Conservation (phyloP, 2,888 invertebrate genomes). For the Ectropis crepuscularia region DNA sequence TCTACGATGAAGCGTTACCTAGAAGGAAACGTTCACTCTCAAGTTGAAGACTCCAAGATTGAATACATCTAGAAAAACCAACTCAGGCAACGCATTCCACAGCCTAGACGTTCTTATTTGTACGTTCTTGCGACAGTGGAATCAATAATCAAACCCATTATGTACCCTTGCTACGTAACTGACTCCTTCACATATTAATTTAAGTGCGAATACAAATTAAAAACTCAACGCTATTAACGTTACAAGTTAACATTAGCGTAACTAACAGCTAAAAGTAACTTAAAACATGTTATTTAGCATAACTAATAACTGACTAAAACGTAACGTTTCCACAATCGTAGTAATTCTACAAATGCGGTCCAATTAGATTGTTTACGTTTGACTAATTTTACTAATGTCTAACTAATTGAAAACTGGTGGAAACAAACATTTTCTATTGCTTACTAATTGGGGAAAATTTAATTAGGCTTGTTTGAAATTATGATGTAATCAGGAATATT, state of each 20-base stretch:
- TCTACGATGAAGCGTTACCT: no score
- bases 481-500: not conserved
- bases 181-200: no score
- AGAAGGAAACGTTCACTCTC: no score
- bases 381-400: constrained; percentile 16
- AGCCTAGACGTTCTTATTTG: no score
- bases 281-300: not conserved
- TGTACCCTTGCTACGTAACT: no score
- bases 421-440: constrained; percentile 9
- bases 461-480: not conserved
- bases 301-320: not conserved
- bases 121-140: no score
- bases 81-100: no score
- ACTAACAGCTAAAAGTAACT: not conserved
- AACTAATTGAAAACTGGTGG: constrained; percentile 12
- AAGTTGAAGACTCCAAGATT: no score
- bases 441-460: constrained; percentile 1
- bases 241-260: not conserved
- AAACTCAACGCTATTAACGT: not conserved
- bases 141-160: no score
- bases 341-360: constrained; percentile 25
- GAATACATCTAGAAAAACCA: no score
- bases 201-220: no score
- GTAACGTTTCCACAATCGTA: constrained; percentile 25
- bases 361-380: constrained; percentile 23